Evolutionary conservation across 2,113 vertebrate species (phyloP), one percentile per base, ranked within the genome.

Genomic region (Odontophorus gujanensis): DNA sequence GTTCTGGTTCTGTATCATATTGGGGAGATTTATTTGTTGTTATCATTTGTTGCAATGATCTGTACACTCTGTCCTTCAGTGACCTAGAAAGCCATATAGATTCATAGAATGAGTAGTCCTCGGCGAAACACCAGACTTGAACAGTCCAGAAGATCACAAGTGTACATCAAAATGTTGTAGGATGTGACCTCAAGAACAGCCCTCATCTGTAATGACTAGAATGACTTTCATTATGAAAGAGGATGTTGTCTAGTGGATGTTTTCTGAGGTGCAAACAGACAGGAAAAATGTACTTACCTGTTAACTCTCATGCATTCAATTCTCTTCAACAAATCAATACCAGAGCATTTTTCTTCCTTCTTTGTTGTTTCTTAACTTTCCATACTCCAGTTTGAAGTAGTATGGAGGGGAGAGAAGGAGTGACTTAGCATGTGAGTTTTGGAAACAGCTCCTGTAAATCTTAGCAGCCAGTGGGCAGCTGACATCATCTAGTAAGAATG

Each of bases 401-500:
- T 15, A 28, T 1, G 2, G 36, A 66, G 32, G 28, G 55, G 50
- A 71, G 45, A 80, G 72, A n/a, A 73, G 58, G 40, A 89, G 55
- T 83, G 22, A 80, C 65, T 91, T 61, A 87, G 30, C 57, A 57
- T 78, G 6, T 78, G 65, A 53, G 43, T 75, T 92, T 81, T 95
- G 73, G 80, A 92, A 78, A 12, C n/a, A 78, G 20, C 13, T 88
- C 68, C 72, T 78, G 51, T 89, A 90, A 92, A 87, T 65, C 91
- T 76, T 58, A 95, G 63, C 67, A 91, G 69, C 82, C 86, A 92
- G 62, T 32, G 42, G 0, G 58, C 84, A 95, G 68, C 61, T 95
- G 91, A 95, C 84, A 87, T 87, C 59, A 81, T 85, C 71, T 95
- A 94, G 82, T 90, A 80, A 95, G 87, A 87, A 78, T 66, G 76